Evolutionary conservation across 1,140 invertebrate genomes (phyloP).

Genomic region (Diabrotica undecimpunctata): DNA sequence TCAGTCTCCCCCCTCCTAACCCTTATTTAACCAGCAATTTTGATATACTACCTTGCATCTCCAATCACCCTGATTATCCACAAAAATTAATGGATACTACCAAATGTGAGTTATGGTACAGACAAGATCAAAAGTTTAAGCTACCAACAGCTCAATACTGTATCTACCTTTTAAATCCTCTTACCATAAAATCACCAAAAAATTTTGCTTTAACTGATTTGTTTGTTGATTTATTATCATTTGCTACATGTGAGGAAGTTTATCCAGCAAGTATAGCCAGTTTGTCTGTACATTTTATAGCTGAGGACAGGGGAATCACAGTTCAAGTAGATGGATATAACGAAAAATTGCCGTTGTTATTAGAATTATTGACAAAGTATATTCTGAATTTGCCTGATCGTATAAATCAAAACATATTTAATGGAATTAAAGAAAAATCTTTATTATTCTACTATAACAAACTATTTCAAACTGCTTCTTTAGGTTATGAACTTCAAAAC

Average conservation of each 20-base stretch:
- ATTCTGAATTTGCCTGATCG: too few relatives aligned
- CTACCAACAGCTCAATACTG: slow-evolving; percentile 73
- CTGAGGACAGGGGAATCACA: slow-evolving; percentile 62
- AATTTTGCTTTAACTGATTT: too few relatives aligned
- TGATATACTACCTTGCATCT: slow-evolving; percentile 54
- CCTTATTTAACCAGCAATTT: slow-evolving; percentile 82
- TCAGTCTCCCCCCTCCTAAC: slow-evolving; percentile 51
- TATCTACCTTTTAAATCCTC: slow-evolving; percentile 69
- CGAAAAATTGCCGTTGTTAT: slow-evolving; percentile 61
- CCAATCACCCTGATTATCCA: slow-evolving; percentile 54
- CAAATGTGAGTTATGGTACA: slow-evolving; percentile 66
- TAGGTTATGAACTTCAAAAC: too few relatives aligned
- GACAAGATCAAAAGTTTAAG: slow-evolving; percentile 63
- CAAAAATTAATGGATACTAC: slow-evolving; percentile 69
- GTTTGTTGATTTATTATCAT: too few relatives aligned
- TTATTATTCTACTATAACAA: too few relatives aligned
- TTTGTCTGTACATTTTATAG: too few relatives aligned
- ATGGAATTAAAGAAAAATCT: too few relatives aligned
- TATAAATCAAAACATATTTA: too few relatives aligned
- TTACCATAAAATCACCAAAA: slow-evolving; percentile 47
- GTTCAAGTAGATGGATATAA: slow-evolving; percentile 72
- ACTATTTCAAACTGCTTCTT: too few relatives aligned
- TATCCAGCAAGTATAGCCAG: too few relatives aligned
- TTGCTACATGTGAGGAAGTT: too few relatives aligned
- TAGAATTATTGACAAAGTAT: too few relatives aligned